Base-by-base conservation (phyloP, 2,797 vertebrate genomes). In the Mus minutoides region DNA sequence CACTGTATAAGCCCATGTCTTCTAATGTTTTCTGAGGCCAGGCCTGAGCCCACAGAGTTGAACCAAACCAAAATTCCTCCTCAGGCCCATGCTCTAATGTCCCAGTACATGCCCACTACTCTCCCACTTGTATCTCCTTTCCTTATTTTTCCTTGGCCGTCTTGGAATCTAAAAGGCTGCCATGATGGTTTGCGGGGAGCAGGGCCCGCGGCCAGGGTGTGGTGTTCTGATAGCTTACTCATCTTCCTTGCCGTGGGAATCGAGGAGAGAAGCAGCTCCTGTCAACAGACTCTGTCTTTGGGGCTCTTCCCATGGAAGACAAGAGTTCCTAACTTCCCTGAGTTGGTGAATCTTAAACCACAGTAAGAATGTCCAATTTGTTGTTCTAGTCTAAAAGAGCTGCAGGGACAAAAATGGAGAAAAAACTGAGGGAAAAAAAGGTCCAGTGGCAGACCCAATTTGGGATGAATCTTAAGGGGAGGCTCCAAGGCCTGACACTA, bases 21-120 rank as follows among this genome's bases (percentile, higher is more conserved):
- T 89, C 64, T 92, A 62, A 90, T 75, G 69, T 90, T 76, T 86
- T 34, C 34, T n/a, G 37, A 91, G n/a, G 89, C 34, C 73, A 87
- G 52, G 2, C 46, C 62, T 76, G 22, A 80, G 43, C 34, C 34
- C 64, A 58, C 14, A 46, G 31, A 19, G 7, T 34, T 77, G 40
- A 78, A 64, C 16, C 2, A 73, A 62, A 84, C 76, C 12, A 11
- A 43, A 80, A 77, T 86, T 43, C 78, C 71, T 92, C 54, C 62
- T 86, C 90, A 54, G 37, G n/a, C 43, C 58, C n/a, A n/a, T 56
- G 79, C n/a, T 90, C 43, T 37, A 43, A 78, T 14, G n/a, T 90
- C 54, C 49, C 31, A 3, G 0, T 52, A 54, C 8, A 5, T 67
- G 73, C 13, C 22, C 1, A 0, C 69, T 69, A 49, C 56, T 31